phyloP scores from a whole-genome alignment of 2,113 vertebrate genomes.

The Leptobrachium leishanense region DNA sequence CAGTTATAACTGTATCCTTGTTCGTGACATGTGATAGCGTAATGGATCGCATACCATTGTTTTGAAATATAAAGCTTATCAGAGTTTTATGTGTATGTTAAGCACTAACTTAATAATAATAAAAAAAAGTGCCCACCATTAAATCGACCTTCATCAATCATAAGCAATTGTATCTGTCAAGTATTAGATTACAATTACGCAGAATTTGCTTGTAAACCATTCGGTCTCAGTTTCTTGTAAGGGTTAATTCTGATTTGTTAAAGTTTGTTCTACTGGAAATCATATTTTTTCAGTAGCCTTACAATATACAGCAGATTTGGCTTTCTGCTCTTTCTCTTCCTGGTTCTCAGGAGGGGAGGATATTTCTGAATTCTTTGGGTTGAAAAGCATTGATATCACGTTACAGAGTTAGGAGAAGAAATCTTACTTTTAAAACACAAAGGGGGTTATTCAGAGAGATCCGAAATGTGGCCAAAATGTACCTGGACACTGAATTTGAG shows the following conservation, averaged over 20 bases:
- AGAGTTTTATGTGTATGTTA: conserved; percentile 5
- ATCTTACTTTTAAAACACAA: too few species aligned
- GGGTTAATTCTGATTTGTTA: background rate
- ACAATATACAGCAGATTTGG: background rate
- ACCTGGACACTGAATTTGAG: too few species aligned
- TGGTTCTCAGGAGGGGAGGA: too few species aligned
- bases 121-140: conserved; percentile 6
- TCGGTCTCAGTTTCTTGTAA: background rate
- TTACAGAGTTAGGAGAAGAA: too few species aligned
- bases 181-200: conserved; percentile 13
- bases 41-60: conserved; percentile 4
- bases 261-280: background rate
- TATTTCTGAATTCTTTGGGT: too few species aligned
- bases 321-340: too few species aligned
- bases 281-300: too few species aligned
- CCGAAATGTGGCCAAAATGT: too few species aligned
- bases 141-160: conserved; percentile 20
- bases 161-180: conserved; percentile 2
- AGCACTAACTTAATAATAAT: conserved; percentile 18
- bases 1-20: background rate
- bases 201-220: background rate
- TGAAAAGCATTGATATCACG: too few species aligned
- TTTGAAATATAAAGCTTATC: conserved; percentile 24
- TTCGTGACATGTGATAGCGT: background rate
- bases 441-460: too few species aligned